A percentile compares a stretch with the other conserved stretches of the same genome.
These are phyloP conservation scores for Drosophila gunungcola DNA, from an alignment of 1,140 invertebrate genomes.

Conservation along the genomic window DNA sequence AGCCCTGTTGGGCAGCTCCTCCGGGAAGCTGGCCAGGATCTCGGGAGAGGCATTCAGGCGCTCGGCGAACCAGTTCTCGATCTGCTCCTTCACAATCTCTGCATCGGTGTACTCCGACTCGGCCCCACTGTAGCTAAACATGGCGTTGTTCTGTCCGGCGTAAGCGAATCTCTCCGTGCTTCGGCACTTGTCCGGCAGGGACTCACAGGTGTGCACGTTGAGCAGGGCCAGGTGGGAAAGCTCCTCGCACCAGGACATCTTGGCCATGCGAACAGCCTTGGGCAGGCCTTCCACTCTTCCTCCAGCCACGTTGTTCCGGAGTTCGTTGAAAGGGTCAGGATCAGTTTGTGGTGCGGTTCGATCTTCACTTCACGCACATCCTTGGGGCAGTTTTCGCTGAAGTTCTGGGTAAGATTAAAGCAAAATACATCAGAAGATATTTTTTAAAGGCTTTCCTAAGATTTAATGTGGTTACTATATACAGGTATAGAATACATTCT, in stretches of 20 bases:
- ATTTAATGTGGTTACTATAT: too few species aligned
- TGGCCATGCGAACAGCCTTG: conserved; percentile 65
- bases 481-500: neutral
- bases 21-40: conserved; percentile 49
- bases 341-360: conserved; percentile 46
- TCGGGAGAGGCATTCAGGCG: conserved; percentile 34
- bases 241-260: conserved; percentile 72
- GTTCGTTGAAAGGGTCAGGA: conserved; percentile 58
- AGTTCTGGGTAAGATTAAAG: conserved; percentile 6
- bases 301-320: conserved; percentile 62
- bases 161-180: conserved; percentile 67
- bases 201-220: conserved; percentile 57
- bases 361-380: conserved; percentile 49
- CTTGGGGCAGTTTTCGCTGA: conserved; percentile 51
- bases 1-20: conserved; percentile 38
- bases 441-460: too few species aligned
- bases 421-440: too few species aligned
- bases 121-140: conserved; percentile 62
- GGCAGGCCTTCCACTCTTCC: conserved; percentile 46
- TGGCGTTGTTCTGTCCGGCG: conserved; percentile 63
- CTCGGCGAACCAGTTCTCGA: conserved; percentile 64
- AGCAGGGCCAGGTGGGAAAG: conserved; percentile 49
- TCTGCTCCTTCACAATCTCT: conserved; percentile 59
- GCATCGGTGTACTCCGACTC: conserved; percentile 60
- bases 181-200: conserved; percentile 59